phyloP scores from a whole-genome alignment of 2,113 vertebrate genomes.

The Boleophthalmus pectinirostris region DNA sequence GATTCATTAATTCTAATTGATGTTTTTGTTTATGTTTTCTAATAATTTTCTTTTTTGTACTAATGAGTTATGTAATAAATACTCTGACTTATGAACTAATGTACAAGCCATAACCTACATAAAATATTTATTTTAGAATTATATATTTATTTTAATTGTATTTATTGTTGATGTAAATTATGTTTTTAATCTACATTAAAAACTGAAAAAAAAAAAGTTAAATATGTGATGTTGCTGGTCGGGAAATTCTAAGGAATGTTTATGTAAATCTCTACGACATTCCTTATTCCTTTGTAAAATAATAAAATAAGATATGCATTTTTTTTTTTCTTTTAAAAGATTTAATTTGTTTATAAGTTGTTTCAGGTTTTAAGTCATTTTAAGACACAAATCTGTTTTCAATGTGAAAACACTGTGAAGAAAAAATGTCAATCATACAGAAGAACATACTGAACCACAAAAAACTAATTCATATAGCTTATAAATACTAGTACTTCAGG shows the following conservation, averaged over 20 bases:
- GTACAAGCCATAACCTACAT: no score
- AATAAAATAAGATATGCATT: no score
- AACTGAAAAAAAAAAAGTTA: no score
- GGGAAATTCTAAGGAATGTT: no score
- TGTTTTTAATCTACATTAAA: no score
- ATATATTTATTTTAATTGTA: background rate
- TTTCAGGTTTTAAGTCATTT: background rate
- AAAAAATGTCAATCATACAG: background rate
- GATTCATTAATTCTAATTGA: conserved; percentile 10
- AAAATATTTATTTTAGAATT: background rate
- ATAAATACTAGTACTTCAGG: no score
- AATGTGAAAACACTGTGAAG: background rate
- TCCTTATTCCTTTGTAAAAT: no score
- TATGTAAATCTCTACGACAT: no score
- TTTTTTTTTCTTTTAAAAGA: background rate
- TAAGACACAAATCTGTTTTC: background rate
- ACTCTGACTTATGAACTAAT: background rate
- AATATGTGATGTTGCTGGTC: no score
- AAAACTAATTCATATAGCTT: no score
- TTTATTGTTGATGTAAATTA: no score
- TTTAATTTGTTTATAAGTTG: background rate
- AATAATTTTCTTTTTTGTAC: background rate
- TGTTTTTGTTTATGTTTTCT: conserved; percentile 7
- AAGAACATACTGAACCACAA: background rate
- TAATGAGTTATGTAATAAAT: background rate